These are phyloP conservation scores for Zalophus californianus DNA, from an alignment of 2,797 vertebrate species.

Conservation along the genomic window DNA sequence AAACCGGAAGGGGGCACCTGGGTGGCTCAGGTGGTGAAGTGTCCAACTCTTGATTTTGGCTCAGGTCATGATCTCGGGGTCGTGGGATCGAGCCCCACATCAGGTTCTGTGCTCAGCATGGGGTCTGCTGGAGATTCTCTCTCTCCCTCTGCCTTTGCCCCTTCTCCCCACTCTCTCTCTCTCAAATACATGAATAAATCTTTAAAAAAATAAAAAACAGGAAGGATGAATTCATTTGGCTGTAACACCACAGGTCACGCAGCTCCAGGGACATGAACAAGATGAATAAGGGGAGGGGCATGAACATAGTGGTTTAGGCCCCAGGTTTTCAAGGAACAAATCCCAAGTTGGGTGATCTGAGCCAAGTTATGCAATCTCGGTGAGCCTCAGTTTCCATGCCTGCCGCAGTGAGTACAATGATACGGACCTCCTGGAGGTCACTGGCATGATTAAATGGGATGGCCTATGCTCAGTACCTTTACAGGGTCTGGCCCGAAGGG, in stretches of 20 bases:
- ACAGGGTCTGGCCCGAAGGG: neutral
- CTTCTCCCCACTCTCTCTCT: neutral
- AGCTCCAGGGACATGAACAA: rapidly evolving
- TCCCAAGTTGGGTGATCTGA: neutral
- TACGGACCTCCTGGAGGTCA: neutral
- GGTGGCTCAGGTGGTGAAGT: neutral
- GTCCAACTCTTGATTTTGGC: neutral
- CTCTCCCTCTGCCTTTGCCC: neutral
- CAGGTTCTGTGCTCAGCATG: neutral
- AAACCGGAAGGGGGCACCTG: neutral
- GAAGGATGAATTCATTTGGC: neutral
- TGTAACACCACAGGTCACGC: neutral
- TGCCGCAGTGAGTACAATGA: neutral
- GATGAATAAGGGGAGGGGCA: neutral
- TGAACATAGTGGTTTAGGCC: too few relatives aligned
- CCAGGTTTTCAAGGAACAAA: neutral
- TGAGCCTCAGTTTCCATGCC: neutral
- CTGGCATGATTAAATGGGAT: neutral
- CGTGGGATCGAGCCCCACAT: neutral
- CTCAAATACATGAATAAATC: neutral
- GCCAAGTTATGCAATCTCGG: too few relatives aligned
- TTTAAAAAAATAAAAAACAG: neutral
- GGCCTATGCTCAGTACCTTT: neutral
- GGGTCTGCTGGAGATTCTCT: neutral
- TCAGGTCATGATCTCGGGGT: neutral